Percentiles rank a stretch among this genome's conserved stretches.
phyloP scores from a whole-genome alignment of 2,113 vertebrate genomes.

The Sialia sialis region DNA sequence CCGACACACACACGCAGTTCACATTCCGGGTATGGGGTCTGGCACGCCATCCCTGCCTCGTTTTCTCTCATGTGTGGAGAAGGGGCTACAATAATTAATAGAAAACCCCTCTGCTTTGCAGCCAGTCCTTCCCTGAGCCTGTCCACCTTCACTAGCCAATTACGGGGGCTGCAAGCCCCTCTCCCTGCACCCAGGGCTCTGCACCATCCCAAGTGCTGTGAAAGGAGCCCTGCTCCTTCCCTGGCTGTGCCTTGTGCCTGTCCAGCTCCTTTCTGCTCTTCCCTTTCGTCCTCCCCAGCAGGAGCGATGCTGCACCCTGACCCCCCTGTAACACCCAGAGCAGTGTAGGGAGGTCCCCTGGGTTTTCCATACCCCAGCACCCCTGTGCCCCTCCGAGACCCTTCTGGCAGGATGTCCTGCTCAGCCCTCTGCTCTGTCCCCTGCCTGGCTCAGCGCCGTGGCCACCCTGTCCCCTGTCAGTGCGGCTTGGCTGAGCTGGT shows the following conservation, averaged over 20 bases:
- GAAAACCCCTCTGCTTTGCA: background rate
- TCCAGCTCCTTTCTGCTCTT: background rate
- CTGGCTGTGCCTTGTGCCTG: background rate
- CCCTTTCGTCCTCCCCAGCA: background rate
- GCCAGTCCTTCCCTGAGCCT: background rate
- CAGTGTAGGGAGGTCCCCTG: fast-evolving
- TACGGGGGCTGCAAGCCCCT: background rate
- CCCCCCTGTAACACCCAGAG: fast-evolving
- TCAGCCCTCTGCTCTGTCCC: background rate
- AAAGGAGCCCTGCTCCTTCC: background rate
- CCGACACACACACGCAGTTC: background rate
- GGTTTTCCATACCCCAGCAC: fast-evolving
- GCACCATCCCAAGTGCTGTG: fast-evolving
- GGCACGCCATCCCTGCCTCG: background rate
- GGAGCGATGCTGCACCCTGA: background rate
- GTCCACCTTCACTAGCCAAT: too few species aligned
- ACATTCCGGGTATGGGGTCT: fast-evolving
- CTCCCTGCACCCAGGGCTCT: background rate
- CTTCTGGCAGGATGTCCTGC: background rate
- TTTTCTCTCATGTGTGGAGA: background rate
- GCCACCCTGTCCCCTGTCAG: background rate
- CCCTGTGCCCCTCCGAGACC: background rate
- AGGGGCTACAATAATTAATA: fast-evolving
- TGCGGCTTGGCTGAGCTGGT: background rate
- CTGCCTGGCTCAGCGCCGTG: background rate